Evolutionary conservation across 2,797 vertebrate genomes (phyloP).

Genomic region (Ctenosaura bakeri): DNA sequence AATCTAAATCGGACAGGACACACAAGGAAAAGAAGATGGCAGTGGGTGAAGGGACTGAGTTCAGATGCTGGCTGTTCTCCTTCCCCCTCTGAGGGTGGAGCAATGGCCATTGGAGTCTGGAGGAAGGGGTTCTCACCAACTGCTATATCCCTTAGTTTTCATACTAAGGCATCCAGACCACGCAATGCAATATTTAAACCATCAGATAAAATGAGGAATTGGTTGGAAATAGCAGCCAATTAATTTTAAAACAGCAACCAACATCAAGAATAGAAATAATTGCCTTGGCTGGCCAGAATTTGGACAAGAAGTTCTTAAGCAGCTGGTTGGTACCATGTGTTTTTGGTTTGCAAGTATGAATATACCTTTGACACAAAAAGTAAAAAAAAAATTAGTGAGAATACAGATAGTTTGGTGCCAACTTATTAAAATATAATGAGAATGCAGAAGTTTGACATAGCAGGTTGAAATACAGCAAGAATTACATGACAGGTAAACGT

Average conservation of each 20-base stretch:
- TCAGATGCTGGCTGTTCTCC: too few relatives aligned
- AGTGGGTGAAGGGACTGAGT: too few relatives aligned
- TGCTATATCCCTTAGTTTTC: neutral
- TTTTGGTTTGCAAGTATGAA: neutral
- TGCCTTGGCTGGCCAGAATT: neutral
- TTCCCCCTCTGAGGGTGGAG: too few relatives aligned
- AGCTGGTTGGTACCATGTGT: neutral
- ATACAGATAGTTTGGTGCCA: neutral
- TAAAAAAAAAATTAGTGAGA: neutral
- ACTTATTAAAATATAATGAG: neutral
- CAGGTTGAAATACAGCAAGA: conserved; percentile 1
- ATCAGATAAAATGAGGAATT: neutral
- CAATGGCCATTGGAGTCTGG: too few relatives aligned
- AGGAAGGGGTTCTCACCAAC: too few relatives aligned
- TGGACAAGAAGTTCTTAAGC: neutral
- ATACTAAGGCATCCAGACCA: neutral
- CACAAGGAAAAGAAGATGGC: too few relatives aligned
- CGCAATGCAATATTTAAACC: neutral
- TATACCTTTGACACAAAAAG: neutral
- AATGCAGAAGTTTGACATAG: neutral
- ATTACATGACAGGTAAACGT: neutral
- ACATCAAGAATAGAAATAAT: neutral
- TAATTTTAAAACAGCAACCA: neutral
- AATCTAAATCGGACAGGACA: too few relatives aligned
- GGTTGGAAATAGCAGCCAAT: neutral